Evolutionary conservation across 2,113 vertebrate genomes (phyloP), one percentile per base, ranked within the genome.

Genomic region (Salvator merianae): DNA sequence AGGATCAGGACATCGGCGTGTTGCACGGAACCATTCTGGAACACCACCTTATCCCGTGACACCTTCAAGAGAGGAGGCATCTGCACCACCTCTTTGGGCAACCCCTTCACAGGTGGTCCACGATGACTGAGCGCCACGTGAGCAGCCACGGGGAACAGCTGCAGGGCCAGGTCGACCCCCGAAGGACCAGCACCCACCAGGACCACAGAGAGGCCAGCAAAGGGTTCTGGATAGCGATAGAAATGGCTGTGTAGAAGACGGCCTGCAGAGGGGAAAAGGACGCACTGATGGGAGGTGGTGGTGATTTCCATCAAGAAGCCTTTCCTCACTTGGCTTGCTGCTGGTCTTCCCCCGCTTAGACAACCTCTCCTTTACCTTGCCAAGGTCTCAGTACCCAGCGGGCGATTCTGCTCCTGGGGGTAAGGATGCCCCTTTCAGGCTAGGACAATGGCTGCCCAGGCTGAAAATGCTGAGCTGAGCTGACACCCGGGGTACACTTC

Each of bases 141-240:
- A 2, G 94, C 90, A 1, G 94, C 93, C 32, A 84, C 93, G 32
- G 63, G 9, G 10, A 90, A 92, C 86, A 97, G 90, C 83, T 97
- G 96, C 1, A 96, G 81, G 24, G 95, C 95, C 85, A 97, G 96
- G 82, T 97, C 97, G 36, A 97, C 26, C 1, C 96, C 97, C 4
- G 97, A 97, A 9, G 96, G 87, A 55, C 93, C 95, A 34, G 96
- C 96, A 70, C 97, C 97, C 78, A 97, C 85, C 77, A 97, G 90
- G 75, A 97, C 90, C 65, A 97, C 93, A 0, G 94, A 93, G 81
- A 90, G 93, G 63, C 95, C 94, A 0, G 94, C 85, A 84, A 96
- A 97, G 18, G 93, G 90, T 82, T 97, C 96, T 0, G 96, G 87
- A 8, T 28, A 89, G 80, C 93, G 91, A 90, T 97, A 97, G 0